Conservation (phyloP, 2,797 vertebrate species). For the Nyctalus aviator region DNA sequence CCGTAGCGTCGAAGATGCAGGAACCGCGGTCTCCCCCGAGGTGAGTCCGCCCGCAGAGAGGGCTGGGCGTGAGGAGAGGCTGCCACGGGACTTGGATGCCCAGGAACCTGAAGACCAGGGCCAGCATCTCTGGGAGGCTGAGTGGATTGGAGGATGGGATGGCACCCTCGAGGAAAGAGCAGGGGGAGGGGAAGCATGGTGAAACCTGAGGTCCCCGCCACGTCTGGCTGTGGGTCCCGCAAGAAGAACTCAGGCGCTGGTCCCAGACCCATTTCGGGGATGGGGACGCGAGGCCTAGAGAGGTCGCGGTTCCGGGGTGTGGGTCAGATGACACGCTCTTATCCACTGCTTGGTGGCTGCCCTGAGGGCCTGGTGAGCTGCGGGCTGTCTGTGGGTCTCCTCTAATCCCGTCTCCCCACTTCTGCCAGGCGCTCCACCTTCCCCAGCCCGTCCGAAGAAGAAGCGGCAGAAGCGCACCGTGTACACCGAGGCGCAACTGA, state of each 20-base stretch:
- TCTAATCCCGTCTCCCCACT: too few relatives aligned
- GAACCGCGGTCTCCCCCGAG: rapidly evolving
- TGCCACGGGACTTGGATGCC: too few relatives aligned
- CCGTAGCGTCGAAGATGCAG: not conserved
- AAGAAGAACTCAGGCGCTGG: not conserved
- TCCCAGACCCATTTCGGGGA: not conserved
- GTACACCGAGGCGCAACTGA: not conserved
- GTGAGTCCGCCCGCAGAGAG: not conserved
- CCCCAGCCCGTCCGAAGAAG: too few relatives aligned
- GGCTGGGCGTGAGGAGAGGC: rapidly evolving
- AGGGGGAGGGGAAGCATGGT: too few relatives aligned
- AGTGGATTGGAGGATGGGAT: rapidly evolving
- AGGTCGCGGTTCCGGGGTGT: not conserved
- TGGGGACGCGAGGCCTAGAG: not conserved
- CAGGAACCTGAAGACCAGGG: too few relatives aligned
- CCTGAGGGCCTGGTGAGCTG: not conserved
- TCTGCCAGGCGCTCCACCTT: not conserved
- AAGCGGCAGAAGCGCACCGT: not conserved
- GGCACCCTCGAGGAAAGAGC: rapidly evolving
- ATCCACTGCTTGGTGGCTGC: too few relatives aligned
- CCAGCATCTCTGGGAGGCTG: not conserved
- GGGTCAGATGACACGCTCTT: rapidly evolving
- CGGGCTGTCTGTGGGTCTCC: too few relatives aligned
- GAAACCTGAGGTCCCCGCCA: not conserved
- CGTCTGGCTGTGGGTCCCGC: rapidly evolving